These are phyloP conservation scores for Notamacropus eugenii DNA, from an alignment of 2,797 vertebrate species.

Conservation along the genomic window DNA sequence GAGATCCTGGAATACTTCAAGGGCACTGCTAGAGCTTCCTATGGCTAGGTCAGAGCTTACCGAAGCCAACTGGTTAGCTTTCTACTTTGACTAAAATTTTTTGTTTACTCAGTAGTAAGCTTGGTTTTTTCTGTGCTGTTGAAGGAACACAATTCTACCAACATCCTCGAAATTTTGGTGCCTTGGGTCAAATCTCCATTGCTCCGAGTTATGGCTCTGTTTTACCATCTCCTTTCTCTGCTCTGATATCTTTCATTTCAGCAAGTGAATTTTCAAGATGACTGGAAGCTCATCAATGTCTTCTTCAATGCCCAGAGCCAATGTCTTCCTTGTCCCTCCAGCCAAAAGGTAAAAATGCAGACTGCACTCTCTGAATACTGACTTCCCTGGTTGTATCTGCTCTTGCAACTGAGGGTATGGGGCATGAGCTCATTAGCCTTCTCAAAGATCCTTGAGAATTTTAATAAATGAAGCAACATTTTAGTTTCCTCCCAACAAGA, in stretches of 20 bases:
- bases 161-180: not conserved
- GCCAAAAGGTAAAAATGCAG: constrained; percentile 72
- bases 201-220: not conserved
- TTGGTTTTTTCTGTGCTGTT: not conserved
- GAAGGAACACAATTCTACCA: not conserved
- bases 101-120: not conserved
- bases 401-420: not conserved
- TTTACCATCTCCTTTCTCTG: not conserved
- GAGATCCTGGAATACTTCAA: not conserved
- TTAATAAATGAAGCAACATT: not conserved
- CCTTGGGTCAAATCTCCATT: not conserved
- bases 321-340: constrained; percentile 69
- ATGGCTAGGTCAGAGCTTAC: not conserved
- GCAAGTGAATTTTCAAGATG: constrained; percentile 83
- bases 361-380: not conserved
- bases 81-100: not conserved
- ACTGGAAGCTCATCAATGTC: constrained; percentile 88
- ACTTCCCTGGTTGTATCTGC: not conserved
- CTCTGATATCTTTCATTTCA: constrained; percentile 51
- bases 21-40: too few species aligned
- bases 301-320: constrained; percentile 79
- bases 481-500: not conserved
- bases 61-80: not conserved
- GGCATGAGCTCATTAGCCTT: not conserved
- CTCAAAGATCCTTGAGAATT: not conserved